Evolutionary conservation across 2,888 invertebrate genomes (phyloP), one percentile per base, ranked within the genome.

Genomic region (Pollenia griseotomentosa): DNA sequence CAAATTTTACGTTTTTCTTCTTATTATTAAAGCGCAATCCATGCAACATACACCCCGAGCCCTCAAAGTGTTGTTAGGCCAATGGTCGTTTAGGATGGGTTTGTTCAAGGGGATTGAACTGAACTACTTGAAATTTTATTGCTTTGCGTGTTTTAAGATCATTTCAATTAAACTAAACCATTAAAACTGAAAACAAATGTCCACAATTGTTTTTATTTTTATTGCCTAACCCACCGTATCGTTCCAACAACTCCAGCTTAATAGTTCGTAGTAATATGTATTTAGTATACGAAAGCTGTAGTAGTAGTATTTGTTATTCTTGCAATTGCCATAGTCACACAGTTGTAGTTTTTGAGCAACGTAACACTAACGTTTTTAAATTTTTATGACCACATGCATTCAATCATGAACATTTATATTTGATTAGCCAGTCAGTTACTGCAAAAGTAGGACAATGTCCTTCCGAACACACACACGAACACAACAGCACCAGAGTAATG

Each of bases 181-280:
- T 78, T 82, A 82, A 82, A 87, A 87, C 78, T 87, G 82, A 82
- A 87, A 87, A 87, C 78, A 81, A 87, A 87, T 82, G 84, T 84
- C 81, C 78, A 63, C 68, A 78, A 78, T 82, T 74, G 84, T 84
- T 82, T 78, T 84, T 44, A 59, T 74, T 87, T 82, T 74, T 74
- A 82, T 78, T 87, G 73, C 42, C 63, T 65, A 16, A 14, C 19
- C 19, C 74, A 19, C 2, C 63, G 55, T 12, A 63, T 23, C 19
- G 14, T 44, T 16, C 12, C 9, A 75, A 40, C 10, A 12, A 8
- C 11, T 19, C 19, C 3, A 33, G 44, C 44, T 42, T 81, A 33
- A 9, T 42, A 11, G 11, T 40, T 33, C 19, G 48, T 7, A 53
- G 23, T 65, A 12, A 33, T 46, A 16, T n/a, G 23, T 61, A 10